phyloP scores from a whole-genome alignment of 2,797 vertebrate genomes.

The Fistularia commersonii region DNA sequence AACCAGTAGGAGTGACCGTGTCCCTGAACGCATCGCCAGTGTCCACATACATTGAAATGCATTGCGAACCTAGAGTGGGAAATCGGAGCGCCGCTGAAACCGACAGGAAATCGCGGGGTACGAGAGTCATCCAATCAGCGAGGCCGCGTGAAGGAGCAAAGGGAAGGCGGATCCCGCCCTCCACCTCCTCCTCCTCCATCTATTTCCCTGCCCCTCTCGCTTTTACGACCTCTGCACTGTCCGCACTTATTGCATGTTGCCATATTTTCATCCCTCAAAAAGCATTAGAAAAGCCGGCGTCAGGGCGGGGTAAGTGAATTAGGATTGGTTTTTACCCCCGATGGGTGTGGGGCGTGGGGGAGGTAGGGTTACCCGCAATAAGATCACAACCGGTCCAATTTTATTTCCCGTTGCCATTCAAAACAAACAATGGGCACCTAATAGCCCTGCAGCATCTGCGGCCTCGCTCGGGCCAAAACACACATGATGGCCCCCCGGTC shows the following conservation, averaged over 20 bases:
- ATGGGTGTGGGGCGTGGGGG: conserved; percentile 72
- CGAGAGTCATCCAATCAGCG: no score
- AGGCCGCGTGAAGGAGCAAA: conserved; percentile 5
- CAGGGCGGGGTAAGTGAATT: conserved; percentile 77
- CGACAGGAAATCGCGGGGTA: no score
- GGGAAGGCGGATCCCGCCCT: background rate
- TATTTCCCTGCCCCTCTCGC: conserved; percentile 54
- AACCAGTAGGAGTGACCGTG: no score
- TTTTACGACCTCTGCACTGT: conserved; percentile 59
- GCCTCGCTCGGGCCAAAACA: conserved; percentile 68
- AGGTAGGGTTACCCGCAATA: conserved; percentile 85
- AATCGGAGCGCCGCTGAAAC: no score
- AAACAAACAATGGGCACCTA: conserved; percentile 85
- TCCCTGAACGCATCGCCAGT: no score
- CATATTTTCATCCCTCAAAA: conserved; percentile 81
- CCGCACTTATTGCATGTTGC: conserved; percentile 72
- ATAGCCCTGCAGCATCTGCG: conserved; percentile 80
- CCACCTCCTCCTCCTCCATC: conserved; percentile 27
- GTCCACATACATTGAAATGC: no score
- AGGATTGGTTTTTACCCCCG: conserved; percentile 79
- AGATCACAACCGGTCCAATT: conserved; percentile 83
- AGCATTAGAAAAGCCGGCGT: conserved; percentile 78
- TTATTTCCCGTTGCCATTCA: conserved; percentile 83
- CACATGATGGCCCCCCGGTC: conserved; percentile 74
- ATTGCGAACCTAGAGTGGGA: no score